phyloP scores from a whole-genome alignment of 2,888 invertebrate species.

The Oscheius sp. region DNA sequence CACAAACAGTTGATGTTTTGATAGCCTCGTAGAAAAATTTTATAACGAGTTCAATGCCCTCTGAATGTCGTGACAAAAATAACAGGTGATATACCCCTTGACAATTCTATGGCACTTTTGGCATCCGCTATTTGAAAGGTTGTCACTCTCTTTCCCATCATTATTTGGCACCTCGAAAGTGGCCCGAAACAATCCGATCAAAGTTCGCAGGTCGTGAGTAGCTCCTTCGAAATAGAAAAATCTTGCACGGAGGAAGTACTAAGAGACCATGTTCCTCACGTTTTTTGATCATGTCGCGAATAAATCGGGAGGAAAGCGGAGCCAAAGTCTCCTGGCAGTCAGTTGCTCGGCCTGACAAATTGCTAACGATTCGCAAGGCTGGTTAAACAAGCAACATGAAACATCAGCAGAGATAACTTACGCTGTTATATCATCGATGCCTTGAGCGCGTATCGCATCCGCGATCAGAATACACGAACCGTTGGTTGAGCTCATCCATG shows the following conservation, averaged over 20 bases:
- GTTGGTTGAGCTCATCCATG: constrained; percentile 38
- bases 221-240: neutral
- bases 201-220: too few relatives aligned
- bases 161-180: neutral
- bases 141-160: constrained; percentile 2
- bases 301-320: constrained; percentile 12
- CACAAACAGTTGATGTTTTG: too few relatives aligned
- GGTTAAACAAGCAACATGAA: constrained; percentile 24
- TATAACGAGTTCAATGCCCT: too few relatives aligned
- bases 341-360: constrained; percentile 28
- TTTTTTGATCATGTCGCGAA: constrained; percentile 27
- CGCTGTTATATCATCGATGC: constrained; percentile 68
- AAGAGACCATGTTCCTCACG: neutral
- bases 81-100: neutral
- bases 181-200: neutral
- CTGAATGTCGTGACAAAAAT: too few relatives aligned
- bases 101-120: neutral
- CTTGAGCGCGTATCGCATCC: constrained; percentile 61
- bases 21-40: too few relatives aligned
- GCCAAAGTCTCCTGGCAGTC: constrained; percentile 20
- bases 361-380: constrained; percentile 21
- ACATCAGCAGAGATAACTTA: constrained; percentile 30
- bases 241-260: neutral
- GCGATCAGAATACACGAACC: constrained; percentile 56
- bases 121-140: neutral